Evolutionary conservation across 2,888 invertebrate genomes (phyloP).

Genomic region (Acleris emargana): DNA sequence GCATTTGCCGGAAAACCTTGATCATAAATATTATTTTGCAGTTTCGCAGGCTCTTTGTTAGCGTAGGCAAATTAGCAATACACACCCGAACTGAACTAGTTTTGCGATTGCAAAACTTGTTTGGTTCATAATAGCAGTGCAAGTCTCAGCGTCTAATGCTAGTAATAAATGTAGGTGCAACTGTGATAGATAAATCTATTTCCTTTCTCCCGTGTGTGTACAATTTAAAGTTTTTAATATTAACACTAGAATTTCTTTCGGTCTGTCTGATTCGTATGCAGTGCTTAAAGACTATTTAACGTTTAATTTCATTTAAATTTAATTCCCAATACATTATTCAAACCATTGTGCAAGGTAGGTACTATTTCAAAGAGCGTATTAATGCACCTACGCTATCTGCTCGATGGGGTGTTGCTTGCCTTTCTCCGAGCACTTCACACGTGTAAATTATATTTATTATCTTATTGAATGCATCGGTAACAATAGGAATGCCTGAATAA

Average conservation of each 20-base stretch:
- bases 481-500: conserved; percentile 35
- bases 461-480: conserved; percentile 36
- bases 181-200: not conserved
- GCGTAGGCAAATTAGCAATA: conserved; percentile 62
- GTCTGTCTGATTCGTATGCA: no score
- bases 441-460: conserved; percentile 26
- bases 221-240: no score
- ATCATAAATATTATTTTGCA: conserved; percentile 40
- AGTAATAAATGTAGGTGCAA: not conserved
- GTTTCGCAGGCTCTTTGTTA: conserved; percentile 63
- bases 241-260: no score
- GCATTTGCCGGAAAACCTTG: conserved; percentile 51
- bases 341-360: not conserved
- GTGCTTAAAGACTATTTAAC: not conserved
- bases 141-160: conserved; percentile 9
- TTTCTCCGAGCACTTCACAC: conserved; percentile 18
- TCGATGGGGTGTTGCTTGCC: conserved; percentile 1
- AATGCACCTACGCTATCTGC: not conserved
- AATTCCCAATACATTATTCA: not conserved
- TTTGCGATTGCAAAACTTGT: conserved; percentile 54
- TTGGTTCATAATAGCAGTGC: conserved; percentile 42
- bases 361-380: not conserved
- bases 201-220: no score
- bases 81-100: conserved; percentile 64
- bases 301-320: not conserved